These are phyloP conservation scores for Amphimedon queenslandica DNA, from an alignment of 37 sponge, comb jelly and placozoan species.

Conservation along the genomic window DNA sequence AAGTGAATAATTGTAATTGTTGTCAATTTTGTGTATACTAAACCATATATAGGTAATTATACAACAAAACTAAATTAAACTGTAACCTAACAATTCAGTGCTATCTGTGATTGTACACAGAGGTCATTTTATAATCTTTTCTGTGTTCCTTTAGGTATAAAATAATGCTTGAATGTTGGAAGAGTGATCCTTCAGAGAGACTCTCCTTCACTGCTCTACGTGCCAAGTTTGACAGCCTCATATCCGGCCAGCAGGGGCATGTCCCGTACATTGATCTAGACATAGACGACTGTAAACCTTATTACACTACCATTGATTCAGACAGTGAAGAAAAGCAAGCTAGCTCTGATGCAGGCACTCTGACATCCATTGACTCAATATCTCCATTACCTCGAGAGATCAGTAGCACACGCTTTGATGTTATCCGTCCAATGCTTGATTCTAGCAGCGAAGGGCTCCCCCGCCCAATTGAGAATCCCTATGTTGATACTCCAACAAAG, in stretches of 20 bases:
- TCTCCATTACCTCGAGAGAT: background rate
- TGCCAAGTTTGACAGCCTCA: conserved; percentile 15
- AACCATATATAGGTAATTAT: too few species aligned
- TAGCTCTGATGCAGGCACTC: background rate
- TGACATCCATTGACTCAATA: background rate
- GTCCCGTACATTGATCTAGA: conserved; percentile 16
- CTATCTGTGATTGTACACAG: too few species aligned
- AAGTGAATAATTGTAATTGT: too few species aligned
- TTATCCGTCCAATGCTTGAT: background rate
- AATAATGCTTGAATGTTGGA: conserved; percentile 62
- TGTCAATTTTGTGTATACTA: too few species aligned
- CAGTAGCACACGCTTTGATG: background rate
- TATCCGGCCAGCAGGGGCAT: background rate
- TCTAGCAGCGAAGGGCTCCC: background rate
- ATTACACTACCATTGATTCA: background rate
- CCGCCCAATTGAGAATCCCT: conserved; percentile 15
- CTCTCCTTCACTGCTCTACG: conserved; percentile 42
- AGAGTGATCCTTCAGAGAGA: conserved; percentile 12
- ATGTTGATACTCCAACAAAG: conserved; percentile 47
- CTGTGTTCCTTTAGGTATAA: conserved; percentile 34
- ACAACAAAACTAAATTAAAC: too few species aligned
- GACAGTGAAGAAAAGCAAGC: background rate
- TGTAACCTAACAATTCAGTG: too few species aligned
- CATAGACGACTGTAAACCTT: background rate
- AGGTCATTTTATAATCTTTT: too few species aligned